Base-by-base conservation (phyloP, 2,888 invertebrate species). In the Platypus cylindrus region DNA sequence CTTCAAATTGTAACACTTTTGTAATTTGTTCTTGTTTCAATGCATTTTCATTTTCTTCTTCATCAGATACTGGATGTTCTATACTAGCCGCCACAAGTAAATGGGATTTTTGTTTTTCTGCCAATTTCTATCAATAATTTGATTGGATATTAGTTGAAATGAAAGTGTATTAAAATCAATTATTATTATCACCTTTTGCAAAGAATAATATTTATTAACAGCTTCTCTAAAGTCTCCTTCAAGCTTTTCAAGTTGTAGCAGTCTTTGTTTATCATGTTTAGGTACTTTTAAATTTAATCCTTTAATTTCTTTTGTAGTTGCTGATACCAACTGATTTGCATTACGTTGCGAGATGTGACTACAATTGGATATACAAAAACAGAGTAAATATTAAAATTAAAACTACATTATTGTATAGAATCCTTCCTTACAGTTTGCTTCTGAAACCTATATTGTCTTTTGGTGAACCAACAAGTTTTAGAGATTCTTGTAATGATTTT, bases 141-240 rank as follows among this genome's bases (percentile, higher is more conserved):
- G 16, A 17, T 28, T n/a, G n/a, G n/a, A n/a, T n/a, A n/a, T n/a
- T n/a, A n/a, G n/a, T n/a, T n/a, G n/a, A n/a, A n/a, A n/a, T n/a
- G n/a, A n/a, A n/a, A n/a, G n/a, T n/a, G n/a, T n/a, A n/a, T n/a
- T n/a, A n/a, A n/a, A n/a, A n/a, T 26, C 20, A 23, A 29, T 12
- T n/a, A 32, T 13, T n/a, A 18, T 13, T 22, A 23, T 17, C 61
- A 84, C 84, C 72, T 83, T 82, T 60, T 91, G 91, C 51, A 83
- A 70, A 13, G 70, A 62, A 29, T 82, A 75, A 56, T 12, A 89
- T 68, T 15, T 83, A 26, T 44, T 50, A 2, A 90, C 68, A 2
- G 85, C 75, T 45, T 81, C 82, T 44, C 75, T 73, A 58, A 90
- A 91, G 50, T 84, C 83, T 48, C 77, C 78, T 8, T 81, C 83